A percentile compares a stretch with the other conserved stretches of the same genome.
Evolutionary conservation across 1,140 invertebrate genomes (phyloP).

Genomic region (Cecropterus lyciades): DNA sequence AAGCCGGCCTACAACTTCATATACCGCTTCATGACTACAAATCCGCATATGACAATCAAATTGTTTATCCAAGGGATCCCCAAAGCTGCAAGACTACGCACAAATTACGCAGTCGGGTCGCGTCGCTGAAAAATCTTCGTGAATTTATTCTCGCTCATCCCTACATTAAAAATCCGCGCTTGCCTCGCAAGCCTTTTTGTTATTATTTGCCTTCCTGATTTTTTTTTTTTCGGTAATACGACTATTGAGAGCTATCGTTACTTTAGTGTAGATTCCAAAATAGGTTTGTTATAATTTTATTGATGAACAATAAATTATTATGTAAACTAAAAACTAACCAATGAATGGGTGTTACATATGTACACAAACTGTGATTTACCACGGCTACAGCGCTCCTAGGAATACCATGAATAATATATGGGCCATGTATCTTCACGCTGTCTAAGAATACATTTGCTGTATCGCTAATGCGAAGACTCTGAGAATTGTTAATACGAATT

Average conservation of each 20-base stretch:
- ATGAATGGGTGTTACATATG: too few species aligned
- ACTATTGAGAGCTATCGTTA: conserved; percentile 13
- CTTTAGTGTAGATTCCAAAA: not conserved
- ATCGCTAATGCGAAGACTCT: not conserved
- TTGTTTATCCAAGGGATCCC: conserved; percentile 29
- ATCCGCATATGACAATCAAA: not conserved
- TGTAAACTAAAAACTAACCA: too few species aligned
- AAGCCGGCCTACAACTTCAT: too few species aligned
- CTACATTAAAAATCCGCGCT: conserved; percentile 50
- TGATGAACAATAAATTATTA: too few species aligned
- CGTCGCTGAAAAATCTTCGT: conserved; percentile 62
- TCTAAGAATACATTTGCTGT: not conserved
- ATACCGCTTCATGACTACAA: too few species aligned
- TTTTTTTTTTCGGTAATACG: conserved; percentile 18
- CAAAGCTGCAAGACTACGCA: conserved; percentile 25
- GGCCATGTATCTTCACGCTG: conserved; percentile 3
- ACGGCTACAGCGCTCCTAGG: not conserved
- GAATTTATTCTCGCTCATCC: conserved; percentile 61
- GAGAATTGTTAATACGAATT: not conserved
- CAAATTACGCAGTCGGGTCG: conserved; percentile 57
- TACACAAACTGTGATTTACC: conserved; percentile 15
- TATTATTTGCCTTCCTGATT: conserved; percentile 47
- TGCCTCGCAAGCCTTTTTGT: conserved; percentile 47
- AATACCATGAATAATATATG: conserved; percentile 7
- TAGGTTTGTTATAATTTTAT: too few species aligned